Evolutionary conservation across 30 jellyfish, hydroid and myxozoan genomes (phyloP), one percentile per base, ranked within the genome.

Genomic region (Sanderia malayensis): DNA sequence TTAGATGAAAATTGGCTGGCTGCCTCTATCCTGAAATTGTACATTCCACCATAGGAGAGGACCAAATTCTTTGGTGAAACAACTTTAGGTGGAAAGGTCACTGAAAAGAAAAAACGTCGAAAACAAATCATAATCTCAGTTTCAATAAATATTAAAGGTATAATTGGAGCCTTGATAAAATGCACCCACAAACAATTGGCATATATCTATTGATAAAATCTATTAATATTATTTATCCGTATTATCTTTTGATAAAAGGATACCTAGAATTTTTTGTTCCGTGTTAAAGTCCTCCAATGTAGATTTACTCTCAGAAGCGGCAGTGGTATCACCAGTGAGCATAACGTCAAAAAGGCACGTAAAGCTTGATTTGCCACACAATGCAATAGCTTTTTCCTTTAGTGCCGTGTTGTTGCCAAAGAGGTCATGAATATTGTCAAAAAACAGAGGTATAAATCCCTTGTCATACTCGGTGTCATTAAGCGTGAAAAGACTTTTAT

Each of bases 341-440:
- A 47, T 22, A 30, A 34, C 65, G 41, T 73, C 86, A 33, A 73
- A 73, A 3, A 73, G 58, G 29, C 86, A 73, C 9, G 70, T 34
- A 29, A 58, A 24, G n/a, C 29, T 28, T 53, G 74, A 1, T 15
- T 27, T 44, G 2, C 77, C 76, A 58, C 86, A 73, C 0, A 73
- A n/a, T 4, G 28, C 31, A 19, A 73, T 1, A 58, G 86, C 86
- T 27, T 33, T 57, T 31, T 73, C 31, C 28, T 46, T 46, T 44
- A 71, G 19, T 19, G 53, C 83, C 13, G 83, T 71, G 44, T 71
- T 52, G 46, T 71, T 71, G 27, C 83, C 83, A 49, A 71, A 71
- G 74, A 71, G 52, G 13, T 52, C 72, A 19, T 71, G 59, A 2
- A 71, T 1, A 44, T 30, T 23, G 58, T 71, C 67, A 20, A 2